Percentiles rank a stretch among this genome's conserved stretches.
These are phyloP conservation scores for Prunella fulvescens DNA, from an alignment of 2,113 vertebrate genomes.

Conservation along the genomic window DNA sequence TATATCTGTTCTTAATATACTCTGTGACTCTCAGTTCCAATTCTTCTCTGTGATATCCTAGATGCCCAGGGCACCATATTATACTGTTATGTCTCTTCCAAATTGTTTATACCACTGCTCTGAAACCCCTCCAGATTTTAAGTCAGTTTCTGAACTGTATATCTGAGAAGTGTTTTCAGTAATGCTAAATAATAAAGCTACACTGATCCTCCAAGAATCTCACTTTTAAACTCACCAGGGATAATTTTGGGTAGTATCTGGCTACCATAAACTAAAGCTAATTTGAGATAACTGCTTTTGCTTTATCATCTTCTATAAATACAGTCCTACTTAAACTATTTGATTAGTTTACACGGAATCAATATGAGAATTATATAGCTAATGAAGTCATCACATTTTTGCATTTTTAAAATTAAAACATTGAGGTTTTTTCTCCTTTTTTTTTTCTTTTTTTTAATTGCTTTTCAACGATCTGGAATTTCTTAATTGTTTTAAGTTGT, in stretches of 20 bases:
- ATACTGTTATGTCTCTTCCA: background rate
- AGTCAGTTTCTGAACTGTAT: background rate
- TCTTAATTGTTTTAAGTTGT: background rate
- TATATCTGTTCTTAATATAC: background rate
- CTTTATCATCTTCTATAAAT: background rate
- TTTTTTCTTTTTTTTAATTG: background rate
- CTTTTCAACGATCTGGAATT: background rate
- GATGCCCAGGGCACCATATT: background rate
- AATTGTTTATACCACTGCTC: background rate
- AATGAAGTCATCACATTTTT: background rate
- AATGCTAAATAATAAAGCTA: background rate
- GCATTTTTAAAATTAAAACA: background rate
- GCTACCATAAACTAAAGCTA: background rate
- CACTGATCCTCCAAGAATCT: background rate
- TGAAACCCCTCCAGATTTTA: background rate
- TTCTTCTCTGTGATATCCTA: background rate
- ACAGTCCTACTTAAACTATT: background rate
- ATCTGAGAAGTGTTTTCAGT: background rate
- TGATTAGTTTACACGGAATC: background rate
- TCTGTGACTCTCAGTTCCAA: background rate
- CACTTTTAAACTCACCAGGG: background rate
- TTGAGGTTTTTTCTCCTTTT: background rate
- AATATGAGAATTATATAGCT: background rate
- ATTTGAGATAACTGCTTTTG: background rate
- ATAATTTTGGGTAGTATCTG: background rate